These are phyloP conservation scores for Alloplasta piceator DNA, from an alignment of 2,888 invertebrate genomes.

Conservation along the genomic window DNA sequence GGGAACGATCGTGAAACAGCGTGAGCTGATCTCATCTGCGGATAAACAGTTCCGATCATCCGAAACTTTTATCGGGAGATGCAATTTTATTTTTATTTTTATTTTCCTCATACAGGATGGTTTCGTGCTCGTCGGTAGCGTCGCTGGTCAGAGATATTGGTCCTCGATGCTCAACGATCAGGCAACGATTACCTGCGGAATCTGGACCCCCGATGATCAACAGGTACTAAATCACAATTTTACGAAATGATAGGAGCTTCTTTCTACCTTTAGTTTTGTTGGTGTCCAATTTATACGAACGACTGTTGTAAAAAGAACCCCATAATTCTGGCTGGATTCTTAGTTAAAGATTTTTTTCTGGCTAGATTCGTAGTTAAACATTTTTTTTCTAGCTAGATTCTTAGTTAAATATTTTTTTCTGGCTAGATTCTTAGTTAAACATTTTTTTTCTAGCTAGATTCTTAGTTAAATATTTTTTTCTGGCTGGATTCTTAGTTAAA, in stretches of 20 bases:
- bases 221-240: conserved; percentile 85
- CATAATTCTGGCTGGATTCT: too few species aligned
- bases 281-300: neutral
- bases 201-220: conserved; percentile 99
- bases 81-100: conserved; percentile 22
- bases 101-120: conserved; percentile 89
- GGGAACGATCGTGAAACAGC: conserved; percentile 22
- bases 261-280: neutral
- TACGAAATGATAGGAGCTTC: too few species aligned
- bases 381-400: too few species aligned
- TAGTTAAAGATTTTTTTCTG: too few species aligned
- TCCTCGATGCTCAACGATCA: conserved; percentile 98
- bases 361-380: too few species aligned
- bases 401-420: too few species aligned
- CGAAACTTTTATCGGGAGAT: neutral
- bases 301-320: too few species aligned
- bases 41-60: too few species aligned
- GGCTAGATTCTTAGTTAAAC: too few species aligned
- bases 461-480: too few species aligned
- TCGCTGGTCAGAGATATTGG: conserved; percentile 99
- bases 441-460: too few species aligned
- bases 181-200: conserved; percentile 96
- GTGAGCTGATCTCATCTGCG: neutral
- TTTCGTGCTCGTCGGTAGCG: conserved; percentile 98
- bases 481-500: too few species aligned